Percentiles rank a stretch among this genome's conserved stretches.
Evolutionary conservation across 2,797 vertebrate genomes (phyloP).

Genomic region (Pangasius mekongensis): DNA sequence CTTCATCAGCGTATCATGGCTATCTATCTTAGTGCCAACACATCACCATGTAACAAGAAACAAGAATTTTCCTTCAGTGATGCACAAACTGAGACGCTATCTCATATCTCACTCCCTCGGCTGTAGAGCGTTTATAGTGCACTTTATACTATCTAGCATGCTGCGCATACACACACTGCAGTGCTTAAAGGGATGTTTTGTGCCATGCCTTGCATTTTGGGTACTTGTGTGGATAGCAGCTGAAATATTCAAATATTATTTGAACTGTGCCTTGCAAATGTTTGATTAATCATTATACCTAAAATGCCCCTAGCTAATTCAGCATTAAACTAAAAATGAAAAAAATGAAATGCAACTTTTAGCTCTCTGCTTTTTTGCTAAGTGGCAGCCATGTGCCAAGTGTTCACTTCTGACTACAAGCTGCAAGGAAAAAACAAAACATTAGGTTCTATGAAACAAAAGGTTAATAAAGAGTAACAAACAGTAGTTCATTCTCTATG

Average conservation of each 20-base stretch:
- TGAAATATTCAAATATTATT: constrained; percentile 12
- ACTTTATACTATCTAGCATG: not conserved
- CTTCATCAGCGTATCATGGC: not conserved
- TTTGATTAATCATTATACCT: not conserved
- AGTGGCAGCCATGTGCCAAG: not conserved
- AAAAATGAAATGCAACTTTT: not conserved
- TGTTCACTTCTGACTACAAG: no score
- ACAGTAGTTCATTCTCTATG: not conserved
- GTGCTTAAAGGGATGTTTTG: not conserved
- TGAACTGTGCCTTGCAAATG: not conserved
- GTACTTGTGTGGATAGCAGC: not conserved
- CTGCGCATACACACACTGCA: not conserved
- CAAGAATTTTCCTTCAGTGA: not conserved
- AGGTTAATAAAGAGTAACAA: not conserved
- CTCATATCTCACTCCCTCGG: not conserved
- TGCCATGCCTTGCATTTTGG: not conserved
- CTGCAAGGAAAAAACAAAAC: not conserved
- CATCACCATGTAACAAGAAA: not conserved
- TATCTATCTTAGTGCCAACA: not conserved
- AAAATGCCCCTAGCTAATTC: not conserved
- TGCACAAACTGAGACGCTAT: not conserved
- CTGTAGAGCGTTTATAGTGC: not conserved
- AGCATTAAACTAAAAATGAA: not conserved
- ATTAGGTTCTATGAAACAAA: not conserved
- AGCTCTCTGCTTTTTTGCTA: not conserved